Evolutionary conservation across 1,140 invertebrate species (phyloP).

Genomic region (Zaprionus taronus): DNA sequence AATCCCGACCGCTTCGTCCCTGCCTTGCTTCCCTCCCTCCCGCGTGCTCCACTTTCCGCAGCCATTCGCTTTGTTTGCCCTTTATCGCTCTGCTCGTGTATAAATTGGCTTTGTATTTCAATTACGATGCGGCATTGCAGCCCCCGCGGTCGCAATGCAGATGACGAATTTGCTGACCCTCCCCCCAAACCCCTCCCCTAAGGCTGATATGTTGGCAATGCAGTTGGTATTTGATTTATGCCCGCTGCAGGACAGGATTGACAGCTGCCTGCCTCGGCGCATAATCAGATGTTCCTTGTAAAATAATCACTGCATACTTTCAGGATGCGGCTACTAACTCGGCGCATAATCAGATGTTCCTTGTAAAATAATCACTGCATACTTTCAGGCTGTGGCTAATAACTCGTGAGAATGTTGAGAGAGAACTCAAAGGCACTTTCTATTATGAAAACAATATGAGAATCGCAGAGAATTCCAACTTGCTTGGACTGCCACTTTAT

Average conservation of each 20-base stretch:
- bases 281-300: not conserved
- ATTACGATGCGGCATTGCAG: conserved; percentile 53
- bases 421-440: not conserved
- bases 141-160: conserved; percentile 8
- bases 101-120: conserved; percentile 81
- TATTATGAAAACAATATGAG: not conserved
- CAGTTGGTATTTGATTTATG: conserved; percentile 45
- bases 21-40: too few relatives aligned
- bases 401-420: not conserved
- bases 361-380: not conserved
- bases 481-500: not conserved
- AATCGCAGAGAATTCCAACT: not conserved
- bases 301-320: not conserved
- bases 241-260: conserved; percentile 3
- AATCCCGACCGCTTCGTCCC: not conserved
- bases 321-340: too few relatives aligned
- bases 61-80: conserved; percentile 45
- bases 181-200: not conserved
- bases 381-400: not conserved
- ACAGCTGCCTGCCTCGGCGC: not conserved
- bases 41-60: not conserved
- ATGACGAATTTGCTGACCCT: conserved; percentile 10
- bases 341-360: not conserved
- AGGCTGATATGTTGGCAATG: conserved; percentile 34
- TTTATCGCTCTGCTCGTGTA: conserved; percentile 64